Evolutionary conservation across 2,888 invertebrate genomes (phyloP), one percentile per base, ranked within the genome.

Genomic region (Pecten maximus): DNA sequence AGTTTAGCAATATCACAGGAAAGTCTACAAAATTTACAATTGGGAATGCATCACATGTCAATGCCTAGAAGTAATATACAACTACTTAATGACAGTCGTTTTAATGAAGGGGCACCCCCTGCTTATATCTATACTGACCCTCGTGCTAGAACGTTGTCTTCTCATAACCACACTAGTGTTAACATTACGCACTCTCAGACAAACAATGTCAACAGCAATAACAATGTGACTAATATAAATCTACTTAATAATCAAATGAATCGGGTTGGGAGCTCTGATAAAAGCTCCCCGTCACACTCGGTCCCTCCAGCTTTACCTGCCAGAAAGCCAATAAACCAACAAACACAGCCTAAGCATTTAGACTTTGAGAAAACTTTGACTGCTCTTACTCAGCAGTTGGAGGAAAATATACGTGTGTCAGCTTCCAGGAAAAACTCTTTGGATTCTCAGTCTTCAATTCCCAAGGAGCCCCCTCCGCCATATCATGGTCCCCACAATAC

Each of bases 401-500:
- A 95, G 90, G 93, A 95, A 89, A 95, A 95, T 90, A 94, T 96
- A 93, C 91, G 92, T 88, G 93, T 95, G 87, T 93, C 94, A 16
- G 92, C 94, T 60, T 93, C 94, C 87, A 92, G 93, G 3, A 92
- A 93, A 87, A 92, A 91, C 87, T 92, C 94, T 16, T 88, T 93
- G 50, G 93, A 94, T 28, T 92, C 93, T n/a, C 90, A 91, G 44
- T 90, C 93, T 10, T 89, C 92, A 74, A 90, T 90, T 60, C 94
- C 92, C 40, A 92, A 91, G 91, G 93, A 92, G 90, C 95, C 95
- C 19, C 96, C 96, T 19, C 96, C 96, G 23, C 96, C 96, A 10
- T 96, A 96, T 92, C 96, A 96, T 93, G 96, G 96, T 35, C 96
- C 96, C 12, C 96, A 96, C 92, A 96, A 95, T 91, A 96, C 96